These are phyloP conservation scores for Sussaba pulchella DNA, from an alignment of 2,888 invertebrate species.

Conservation along the genomic window DNA sequence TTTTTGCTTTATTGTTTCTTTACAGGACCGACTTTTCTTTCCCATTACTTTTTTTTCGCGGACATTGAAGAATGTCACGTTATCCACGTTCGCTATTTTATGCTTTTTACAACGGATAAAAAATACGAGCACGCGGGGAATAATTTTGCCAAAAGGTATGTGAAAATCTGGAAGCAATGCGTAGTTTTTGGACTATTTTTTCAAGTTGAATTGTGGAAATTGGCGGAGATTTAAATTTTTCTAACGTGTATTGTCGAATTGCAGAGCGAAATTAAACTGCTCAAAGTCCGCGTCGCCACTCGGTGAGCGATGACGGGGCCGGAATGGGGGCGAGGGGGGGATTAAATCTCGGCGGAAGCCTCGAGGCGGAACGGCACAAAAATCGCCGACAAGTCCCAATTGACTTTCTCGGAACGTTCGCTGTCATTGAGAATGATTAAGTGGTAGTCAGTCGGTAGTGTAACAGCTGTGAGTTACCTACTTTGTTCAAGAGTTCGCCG, in stretches of 20 bases:
- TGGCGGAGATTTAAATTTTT: conserved; percentile 29
- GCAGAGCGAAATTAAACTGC: conserved; percentile 2
- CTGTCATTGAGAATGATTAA: not conserved
- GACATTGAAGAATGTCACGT: not conserved
- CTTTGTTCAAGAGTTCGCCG: conserved; percentile 53
- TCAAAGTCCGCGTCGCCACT: conserved; percentile 37
- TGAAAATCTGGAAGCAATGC: not conserved
- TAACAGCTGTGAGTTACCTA: conserved; percentile 21
- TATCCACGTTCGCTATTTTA: not conserved
- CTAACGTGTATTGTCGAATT: conserved; percentile 15
- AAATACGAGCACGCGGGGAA: not conserved
- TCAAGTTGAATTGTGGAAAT: conserved; percentile 21
- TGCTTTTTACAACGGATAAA: not conserved
- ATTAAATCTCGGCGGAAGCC: conserved; percentile 36
- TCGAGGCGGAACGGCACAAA: conserved; percentile 50
- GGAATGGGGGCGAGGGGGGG: too few relatives aligned
- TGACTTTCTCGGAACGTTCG: conserved; percentile 59
- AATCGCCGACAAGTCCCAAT: conserved; percentile 55
- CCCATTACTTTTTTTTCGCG: not conserved
- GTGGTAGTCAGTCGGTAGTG: conserved; percentile 2
- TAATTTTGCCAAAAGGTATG: not conserved
- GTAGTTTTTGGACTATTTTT: not conserved
- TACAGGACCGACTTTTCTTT: not conserved
- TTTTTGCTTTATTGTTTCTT: not conserved
- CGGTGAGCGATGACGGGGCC: conserved; percentile 52